phyloP scores from a whole-genome alignment of 1,140 invertebrate species.

The Delia radicum region DNA sequence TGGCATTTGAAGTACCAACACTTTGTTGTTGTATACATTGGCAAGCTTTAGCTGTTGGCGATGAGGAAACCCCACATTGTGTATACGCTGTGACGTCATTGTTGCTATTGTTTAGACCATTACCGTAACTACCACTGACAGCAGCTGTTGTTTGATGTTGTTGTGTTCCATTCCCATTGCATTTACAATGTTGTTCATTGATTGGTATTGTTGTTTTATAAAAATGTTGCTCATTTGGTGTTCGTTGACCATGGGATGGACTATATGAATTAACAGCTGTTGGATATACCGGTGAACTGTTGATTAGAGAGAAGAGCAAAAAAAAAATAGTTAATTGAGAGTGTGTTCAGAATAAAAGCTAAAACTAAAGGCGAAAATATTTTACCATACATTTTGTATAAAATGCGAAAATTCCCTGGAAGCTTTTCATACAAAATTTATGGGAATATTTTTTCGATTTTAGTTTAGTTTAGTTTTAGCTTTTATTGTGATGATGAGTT shows the following conservation, averaged over 20 bases:
- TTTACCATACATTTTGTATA: too few species aligned
- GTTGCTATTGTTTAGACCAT: conserved; percentile 24
- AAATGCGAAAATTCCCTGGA: too few species aligned
- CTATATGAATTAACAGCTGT: conserved; percentile 46
- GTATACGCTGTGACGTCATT: conserved; percentile 30
- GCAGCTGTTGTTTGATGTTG: conserved; percentile 27
- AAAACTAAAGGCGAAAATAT: too few species aligned
- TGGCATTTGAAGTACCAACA: background rate
- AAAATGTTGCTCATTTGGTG: conserved; percentile 38
- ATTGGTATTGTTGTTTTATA: conserved; percentile 52
- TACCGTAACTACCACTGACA: background rate
- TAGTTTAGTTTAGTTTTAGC: too few species aligned
- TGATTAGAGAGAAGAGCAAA: background rate
- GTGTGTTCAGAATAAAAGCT: too few species aligned
- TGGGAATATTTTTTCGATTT: too few species aligned
- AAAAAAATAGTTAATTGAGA: too few species aligned
- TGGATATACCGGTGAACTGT: conserved; percentile 48
- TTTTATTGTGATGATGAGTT: too few species aligned
- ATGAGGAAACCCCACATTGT: conserved; percentile 26
- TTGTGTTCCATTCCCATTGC: conserved; percentile 35
- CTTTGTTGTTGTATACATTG: background rate
- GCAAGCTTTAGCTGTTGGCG: conserved; percentile 13
- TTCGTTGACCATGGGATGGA: conserved; percentile 50
- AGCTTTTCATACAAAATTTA: too few species aligned
- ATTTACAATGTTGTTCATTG: conserved; percentile 28